These are phyloP conservation scores for Cottus gobio DNA, from an alignment of 2,113 vertebrate species.

Conservation along the genomic window DNA sequence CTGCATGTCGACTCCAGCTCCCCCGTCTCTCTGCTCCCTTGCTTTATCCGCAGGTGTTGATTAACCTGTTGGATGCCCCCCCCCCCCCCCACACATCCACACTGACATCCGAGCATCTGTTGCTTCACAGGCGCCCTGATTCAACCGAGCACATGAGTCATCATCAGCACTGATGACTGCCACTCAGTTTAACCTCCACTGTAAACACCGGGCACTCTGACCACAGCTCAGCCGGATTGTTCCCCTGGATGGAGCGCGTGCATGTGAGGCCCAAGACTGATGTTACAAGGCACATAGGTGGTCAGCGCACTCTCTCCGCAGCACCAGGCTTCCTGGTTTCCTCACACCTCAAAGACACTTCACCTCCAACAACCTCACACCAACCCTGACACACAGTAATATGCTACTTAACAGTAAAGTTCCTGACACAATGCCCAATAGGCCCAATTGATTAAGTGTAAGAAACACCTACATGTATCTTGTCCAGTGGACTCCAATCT, in stretches of 20 bases:
- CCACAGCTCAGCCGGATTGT: conserved; percentile 8
- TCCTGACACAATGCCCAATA: not conserved
- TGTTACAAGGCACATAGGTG: not conserved
- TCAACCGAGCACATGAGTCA: conserved; percentile 52
- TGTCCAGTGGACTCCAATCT: not conserved
- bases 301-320: not conserved
- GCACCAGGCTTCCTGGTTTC: not conserved
- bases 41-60: conserved; percentile 62
- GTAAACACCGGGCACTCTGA: conserved; percentile 47
- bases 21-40: conserved; percentile 13
- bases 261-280: not conserved
- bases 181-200: conserved; percentile 51
- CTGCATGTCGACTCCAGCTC: conserved; percentile 6
- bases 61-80: conserved; percentile 61
- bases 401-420: not conserved
- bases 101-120: conserved; percentile 64
- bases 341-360: not conserved
- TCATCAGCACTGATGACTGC: conserved; percentile 50
- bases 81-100: not conserved
- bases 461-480: not conserved
- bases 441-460: not conserved
- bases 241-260: not conserved
- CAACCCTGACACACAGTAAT: not conserved
- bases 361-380: not conserved
- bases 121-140: conserved; percentile 28